phyloP scores from a whole-genome alignment of 2,888 invertebrate genomes.

The Dasypolia templi region DNA sequence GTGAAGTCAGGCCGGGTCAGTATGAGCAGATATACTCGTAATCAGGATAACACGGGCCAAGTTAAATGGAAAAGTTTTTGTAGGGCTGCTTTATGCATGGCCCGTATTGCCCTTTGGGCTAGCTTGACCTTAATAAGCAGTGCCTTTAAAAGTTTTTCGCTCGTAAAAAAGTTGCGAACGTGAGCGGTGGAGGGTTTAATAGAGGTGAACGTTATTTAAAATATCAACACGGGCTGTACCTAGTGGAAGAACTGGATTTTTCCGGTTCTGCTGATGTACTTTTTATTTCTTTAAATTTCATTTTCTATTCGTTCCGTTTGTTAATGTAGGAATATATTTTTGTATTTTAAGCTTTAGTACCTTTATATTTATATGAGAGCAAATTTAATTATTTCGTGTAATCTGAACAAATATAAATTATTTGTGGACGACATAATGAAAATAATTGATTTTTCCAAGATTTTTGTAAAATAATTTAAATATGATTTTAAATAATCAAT shows the following conservation, averaged over 20 bases:
- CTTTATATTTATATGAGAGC: background rate
- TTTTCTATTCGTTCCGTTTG: constrained; percentile 39
- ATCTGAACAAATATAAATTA: background rate
- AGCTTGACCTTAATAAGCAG: constrained; percentile 76
- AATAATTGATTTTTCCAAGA: background rate
- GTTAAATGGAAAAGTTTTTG: constrained; percentile 88
- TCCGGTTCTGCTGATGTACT: constrained; percentile 24
- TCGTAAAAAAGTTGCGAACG: constrained; percentile 76
- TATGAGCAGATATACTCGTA: constrained; percentile 78
- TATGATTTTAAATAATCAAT: background rate
- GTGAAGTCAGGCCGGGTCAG: constrained; percentile 59
- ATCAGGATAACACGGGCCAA: constrained; percentile 81
- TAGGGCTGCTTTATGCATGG: constrained; percentile 79
- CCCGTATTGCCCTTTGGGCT: constrained; percentile 72
- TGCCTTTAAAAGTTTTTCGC: constrained; percentile 73
- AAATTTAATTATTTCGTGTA: background rate
- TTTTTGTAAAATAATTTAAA: background rate
- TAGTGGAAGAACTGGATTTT: constrained; percentile 37
- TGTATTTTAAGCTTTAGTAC: background rate
- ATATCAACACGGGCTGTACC: constrained; percentile 54
- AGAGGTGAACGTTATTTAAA: constrained; percentile 66
- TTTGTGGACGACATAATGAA: background rate
- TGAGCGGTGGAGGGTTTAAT: constrained; percentile 67
- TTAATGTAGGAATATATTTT: constrained; percentile 23
- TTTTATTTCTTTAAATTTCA: constrained; percentile 33